phyloP scores from a whole-genome alignment of 2,888 invertebrate genomes.

The Criorhina ranunculi region DNA sequence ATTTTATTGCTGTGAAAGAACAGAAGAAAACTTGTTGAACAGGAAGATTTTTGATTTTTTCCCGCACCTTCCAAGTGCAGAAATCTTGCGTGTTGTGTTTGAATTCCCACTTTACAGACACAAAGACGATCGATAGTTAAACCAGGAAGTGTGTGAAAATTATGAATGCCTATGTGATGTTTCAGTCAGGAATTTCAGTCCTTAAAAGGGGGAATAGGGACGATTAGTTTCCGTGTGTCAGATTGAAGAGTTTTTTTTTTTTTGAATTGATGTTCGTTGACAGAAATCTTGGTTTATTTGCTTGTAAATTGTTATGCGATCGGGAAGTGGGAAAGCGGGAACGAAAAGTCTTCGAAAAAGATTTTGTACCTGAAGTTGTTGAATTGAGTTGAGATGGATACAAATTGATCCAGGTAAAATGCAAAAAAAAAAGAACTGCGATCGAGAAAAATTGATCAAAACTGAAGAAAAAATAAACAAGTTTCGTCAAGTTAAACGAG shows the following conservation, averaged over 20 bases:
- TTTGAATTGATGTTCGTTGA: constrained; percentile 63
- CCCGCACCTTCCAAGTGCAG: constrained; percentile 59
- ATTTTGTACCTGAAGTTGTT: constrained; percentile 11
- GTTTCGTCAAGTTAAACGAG: no score
- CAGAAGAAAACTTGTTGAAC: constrained; percentile 63
- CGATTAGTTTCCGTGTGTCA: constrained; percentile 10
- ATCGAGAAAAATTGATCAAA: no score
- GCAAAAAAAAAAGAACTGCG: not conserved
- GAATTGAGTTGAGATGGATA: constrained; percentile 7
- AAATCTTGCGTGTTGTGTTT: constrained; percentile 7
- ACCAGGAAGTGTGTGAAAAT: constrained; percentile 75
- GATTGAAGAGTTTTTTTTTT: not conserved
- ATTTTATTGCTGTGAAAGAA: constrained; percentile 3
- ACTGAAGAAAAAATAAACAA: no score
- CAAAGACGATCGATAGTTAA: constrained; percentile 50
- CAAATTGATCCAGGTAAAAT: not conserved
- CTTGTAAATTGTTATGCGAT: not conserved
- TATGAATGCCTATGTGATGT: constrained; percentile 16
- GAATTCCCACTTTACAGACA: constrained; percentile 56
- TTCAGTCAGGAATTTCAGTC: constrained; percentile 1
- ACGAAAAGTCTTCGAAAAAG: not conserved
- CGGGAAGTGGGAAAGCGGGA: constrained; percentile 7
- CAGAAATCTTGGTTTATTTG: constrained; percentile 37
- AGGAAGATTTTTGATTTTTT: constrained; percentile 66
- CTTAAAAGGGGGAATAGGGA: constrained; percentile 22